Evolutionary conservation across 2,888 invertebrate species (phyloP).

Genomic region (Pycnomerus fuliginosus): DNA sequence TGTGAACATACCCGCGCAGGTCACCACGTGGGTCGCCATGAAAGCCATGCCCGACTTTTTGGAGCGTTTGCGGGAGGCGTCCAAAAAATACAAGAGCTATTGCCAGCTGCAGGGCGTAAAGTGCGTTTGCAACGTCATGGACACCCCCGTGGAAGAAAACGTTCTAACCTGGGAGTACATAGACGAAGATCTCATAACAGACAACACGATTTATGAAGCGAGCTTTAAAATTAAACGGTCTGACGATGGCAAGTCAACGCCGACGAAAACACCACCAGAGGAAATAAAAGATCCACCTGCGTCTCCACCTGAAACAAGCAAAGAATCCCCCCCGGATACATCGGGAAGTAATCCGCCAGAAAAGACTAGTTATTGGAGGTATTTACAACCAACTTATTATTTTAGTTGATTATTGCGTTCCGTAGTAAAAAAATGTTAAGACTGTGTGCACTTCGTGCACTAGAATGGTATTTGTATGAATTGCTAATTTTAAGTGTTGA

Average conservation of each 20-base stretch:
- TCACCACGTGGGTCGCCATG: conserved; percentile 74
- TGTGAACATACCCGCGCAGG: conserved; percentile 68
- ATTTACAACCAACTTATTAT: conserved; percentile 61
- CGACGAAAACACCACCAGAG: conserved; percentile 24
- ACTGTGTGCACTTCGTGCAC: conserved; percentile 13
- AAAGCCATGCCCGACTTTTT: conserved; percentile 78
- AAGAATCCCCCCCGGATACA: background rate
- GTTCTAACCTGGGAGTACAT: conserved; percentile 17
- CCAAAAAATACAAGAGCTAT: conserved; percentile 62
- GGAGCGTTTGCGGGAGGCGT: conserved; percentile 67
- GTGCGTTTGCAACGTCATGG: conserved; percentile 32
- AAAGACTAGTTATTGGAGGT: conserved; percentile 54
- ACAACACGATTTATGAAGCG: conserved; percentile 28
- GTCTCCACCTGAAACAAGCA: background rate
- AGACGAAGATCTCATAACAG: conserved; percentile 18
- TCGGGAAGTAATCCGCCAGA: conserved; percentile 29
- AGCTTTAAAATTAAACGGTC: conserved; percentile 16
- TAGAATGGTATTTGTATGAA: conserved; percentile 5
- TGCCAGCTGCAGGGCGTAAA: conserved; percentile 39
- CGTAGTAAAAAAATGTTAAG: conserved; percentile 15
- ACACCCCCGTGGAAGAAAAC: conserved; percentile 18
- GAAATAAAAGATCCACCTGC: conserved; percentile 33
- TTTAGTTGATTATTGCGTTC: conserved; percentile 39
- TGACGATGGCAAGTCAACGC: conserved; percentile 10
- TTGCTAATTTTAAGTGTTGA: conserved; percentile 13